These are phyloP conservation scores for Heterocephalus glaber DNA, from an alignment of 2,113 vertebrate genomes.

Conservation along the genomic window DNA sequence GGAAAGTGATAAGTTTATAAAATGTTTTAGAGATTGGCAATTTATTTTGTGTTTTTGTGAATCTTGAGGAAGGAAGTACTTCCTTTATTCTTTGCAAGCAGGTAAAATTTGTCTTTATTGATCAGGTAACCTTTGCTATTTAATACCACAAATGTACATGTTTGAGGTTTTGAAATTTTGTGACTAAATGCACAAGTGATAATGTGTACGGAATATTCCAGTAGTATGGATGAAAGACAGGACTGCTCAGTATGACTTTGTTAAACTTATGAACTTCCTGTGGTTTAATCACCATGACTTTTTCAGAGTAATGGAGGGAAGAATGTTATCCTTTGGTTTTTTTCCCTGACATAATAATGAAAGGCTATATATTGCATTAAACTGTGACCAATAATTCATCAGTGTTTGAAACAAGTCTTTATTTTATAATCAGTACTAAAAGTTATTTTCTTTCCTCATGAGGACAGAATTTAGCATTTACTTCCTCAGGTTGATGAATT, in stretches of 20 bases:
- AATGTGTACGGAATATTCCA: not conserved
- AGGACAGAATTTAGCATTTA: not conserved
- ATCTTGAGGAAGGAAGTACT: not conserved
- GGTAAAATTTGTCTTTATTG: constrained; percentile 48
- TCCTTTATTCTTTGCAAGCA: constrained; percentile 8
- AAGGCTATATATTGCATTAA: not conserved
- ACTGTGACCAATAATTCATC: not conserved
- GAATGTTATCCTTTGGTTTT: not conserved
- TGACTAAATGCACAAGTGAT: not conserved
- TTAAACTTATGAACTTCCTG: not conserved
- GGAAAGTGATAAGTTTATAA: constrained; percentile 35
- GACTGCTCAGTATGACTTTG: not conserved
- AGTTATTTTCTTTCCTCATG: not conserved
- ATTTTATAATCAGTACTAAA: constrained; percentile 38
- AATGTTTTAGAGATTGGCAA: not conserved
- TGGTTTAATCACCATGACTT: not conserved
- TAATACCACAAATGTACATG: not conserved
- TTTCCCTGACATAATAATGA: not conserved
- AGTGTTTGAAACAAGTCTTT: not conserved
- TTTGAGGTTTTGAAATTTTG: not conserved
- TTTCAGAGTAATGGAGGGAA: constrained; percentile 15
- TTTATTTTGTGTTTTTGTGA: constrained; percentile 44
- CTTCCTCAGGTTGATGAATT: constrained; percentile 9
- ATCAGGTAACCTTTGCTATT: constrained; percentile 4
- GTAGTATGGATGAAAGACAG: not conserved